Evolutionary conservation across 2,113 vertebrate genomes (phyloP), one percentile per base, ranked within the genome.

Genomic region (Cricetomys ansorgei): DNA sequence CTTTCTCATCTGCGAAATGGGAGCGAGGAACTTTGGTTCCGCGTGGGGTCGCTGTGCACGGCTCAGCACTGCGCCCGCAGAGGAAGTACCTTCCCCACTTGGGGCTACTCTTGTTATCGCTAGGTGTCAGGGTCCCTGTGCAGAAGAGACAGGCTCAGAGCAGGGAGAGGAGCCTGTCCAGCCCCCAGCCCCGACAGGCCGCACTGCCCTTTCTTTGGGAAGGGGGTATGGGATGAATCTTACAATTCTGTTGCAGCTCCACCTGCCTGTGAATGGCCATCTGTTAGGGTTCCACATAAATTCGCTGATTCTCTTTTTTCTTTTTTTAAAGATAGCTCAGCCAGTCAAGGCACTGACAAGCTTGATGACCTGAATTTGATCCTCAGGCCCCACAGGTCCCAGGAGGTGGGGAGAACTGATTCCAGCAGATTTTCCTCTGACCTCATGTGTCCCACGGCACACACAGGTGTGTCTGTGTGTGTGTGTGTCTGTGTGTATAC

Each of bases 261-360:
- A 81, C 86, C 65, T 72, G 72, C 86, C 70, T 1, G 0, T 53
- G 96, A 40, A 87, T 85, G 88, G 84, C 93, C 96, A 97, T 95
- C 96, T 95, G 94, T 97, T 67, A 91, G 50, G 69, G 40, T 85
- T 84, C 57, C 65, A 92, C 89, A 65, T 79, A 1, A 0, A 37
- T 81, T 88, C 75, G 92, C 85, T 55, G 69, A 45, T 40, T 59
- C 65, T 85, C 89, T 94, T 94, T 92, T 59, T 84, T 64, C 1
- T 53, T 67, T 34, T 50, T 40, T 25, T 27, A 59, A 67, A 67
- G 59, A 65, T 31, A 86, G 27, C 16, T 45, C 40, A 84, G 81
- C 29, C 5, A 2, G 5, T 64, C 45, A 34, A 64, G 59, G 81
- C 19, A 0, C 59, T 34, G 29, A 45, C 62, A 48, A 85, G 40